phyloP scores from a whole-genome alignment of 1,140 invertebrate genomes.

The Atta texana region DNA sequence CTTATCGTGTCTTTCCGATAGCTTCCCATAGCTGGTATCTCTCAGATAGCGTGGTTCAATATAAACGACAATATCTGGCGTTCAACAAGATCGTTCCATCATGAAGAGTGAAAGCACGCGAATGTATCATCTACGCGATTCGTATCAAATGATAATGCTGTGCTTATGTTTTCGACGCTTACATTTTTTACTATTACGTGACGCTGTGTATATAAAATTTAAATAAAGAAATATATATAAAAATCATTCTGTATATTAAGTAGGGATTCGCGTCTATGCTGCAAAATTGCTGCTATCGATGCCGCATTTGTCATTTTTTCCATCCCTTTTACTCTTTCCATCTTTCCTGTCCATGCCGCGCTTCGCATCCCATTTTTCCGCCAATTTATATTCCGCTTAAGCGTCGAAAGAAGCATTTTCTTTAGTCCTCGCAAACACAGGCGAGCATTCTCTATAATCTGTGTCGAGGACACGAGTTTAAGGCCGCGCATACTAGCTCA shows the following conservation, averaged over 20 bases:
- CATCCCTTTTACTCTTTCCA: background rate
- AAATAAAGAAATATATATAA: constrained; percentile 44
- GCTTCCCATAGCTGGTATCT: background rate
- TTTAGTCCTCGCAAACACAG: constrained; percentile 31
- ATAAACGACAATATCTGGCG: constrained; percentile 16
- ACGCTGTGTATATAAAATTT: constrained; percentile 57
- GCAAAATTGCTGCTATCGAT: constrained; percentile 27
- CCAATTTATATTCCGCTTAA: constrained; percentile 64
- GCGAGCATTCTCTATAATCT: constrained; percentile 43
- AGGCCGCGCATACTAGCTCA: constrained; percentile 5
- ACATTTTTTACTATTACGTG: constrained; percentile 31
- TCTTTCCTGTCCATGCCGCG: constrained; percentile 9
- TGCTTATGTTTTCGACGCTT: background rate
- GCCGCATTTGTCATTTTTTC: constrained; percentile 45
- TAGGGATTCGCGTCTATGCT: constrained; percentile 13
- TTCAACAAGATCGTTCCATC: background rate
- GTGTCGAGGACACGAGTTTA: constrained; percentile 21
- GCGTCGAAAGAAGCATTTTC: constrained; percentile 48
- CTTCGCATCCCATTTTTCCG: constrained; percentile 16
- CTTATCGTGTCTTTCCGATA: constrained; percentile 69
- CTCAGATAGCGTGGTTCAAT: background rate
- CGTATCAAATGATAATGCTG: constrained; percentile 11
- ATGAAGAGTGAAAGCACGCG: background rate
- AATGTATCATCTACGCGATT: constrained; percentile 10
- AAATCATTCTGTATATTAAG: too few relatives aligned